A percentile compares a stretch with the other conserved stretches of the same genome.
Evolutionary conservation across 2,888 invertebrate genomes (phyloP).

Genomic region (Drosophila cracens): DNA sequence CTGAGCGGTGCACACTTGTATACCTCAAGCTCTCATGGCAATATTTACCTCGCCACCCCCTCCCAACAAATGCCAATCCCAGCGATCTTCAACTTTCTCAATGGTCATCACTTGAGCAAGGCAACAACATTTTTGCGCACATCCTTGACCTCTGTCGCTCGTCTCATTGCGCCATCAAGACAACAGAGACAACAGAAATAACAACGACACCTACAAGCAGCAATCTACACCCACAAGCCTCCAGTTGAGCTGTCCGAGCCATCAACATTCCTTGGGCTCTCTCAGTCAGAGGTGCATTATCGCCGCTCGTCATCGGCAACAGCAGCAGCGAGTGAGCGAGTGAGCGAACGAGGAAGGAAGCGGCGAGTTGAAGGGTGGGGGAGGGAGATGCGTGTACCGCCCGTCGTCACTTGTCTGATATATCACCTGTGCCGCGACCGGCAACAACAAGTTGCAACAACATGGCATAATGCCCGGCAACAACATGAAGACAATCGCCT

Average conservation of each 20-base stretch:
- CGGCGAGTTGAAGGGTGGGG: neutral
- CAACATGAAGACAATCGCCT: constrained; percentile 51
- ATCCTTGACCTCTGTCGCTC: constrained; percentile 65
- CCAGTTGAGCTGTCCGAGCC: constrained; percentile 33
- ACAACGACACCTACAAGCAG: constrained; percentile 66
- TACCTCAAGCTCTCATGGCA: neutral
- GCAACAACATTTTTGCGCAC: constrained; percentile 37
- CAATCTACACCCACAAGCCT: constrained; percentile 61
- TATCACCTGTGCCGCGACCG: constrained; percentile 67
- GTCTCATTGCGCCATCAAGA: constrained; percentile 29
- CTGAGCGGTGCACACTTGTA: neutral
- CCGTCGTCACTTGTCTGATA: constrained; percentile 82
- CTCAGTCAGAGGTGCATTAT: constrained; percentile 65
- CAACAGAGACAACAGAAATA: constrained; percentile 38
- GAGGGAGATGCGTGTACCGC: constrained; percentile 48
- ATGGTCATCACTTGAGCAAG: constrained; percentile 51
- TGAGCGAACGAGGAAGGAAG: neutral
- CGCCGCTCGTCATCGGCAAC: constrained; percentile 70
- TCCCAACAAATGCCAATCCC: constrained; percentile 30
- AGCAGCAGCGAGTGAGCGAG: constrained; percentile 14
- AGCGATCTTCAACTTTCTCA: constrained; percentile 41
- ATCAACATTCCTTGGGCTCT: constrained; percentile 71
- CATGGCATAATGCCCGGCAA: constrained; percentile 62
- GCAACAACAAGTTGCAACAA: constrained; percentile 62
- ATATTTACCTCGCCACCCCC: neutral